Evolutionary conservation across 2,113 vertebrate species (phyloP), one percentile per base, ranked within the genome.

Genomic region (Dermatemys mawii): DNA sequence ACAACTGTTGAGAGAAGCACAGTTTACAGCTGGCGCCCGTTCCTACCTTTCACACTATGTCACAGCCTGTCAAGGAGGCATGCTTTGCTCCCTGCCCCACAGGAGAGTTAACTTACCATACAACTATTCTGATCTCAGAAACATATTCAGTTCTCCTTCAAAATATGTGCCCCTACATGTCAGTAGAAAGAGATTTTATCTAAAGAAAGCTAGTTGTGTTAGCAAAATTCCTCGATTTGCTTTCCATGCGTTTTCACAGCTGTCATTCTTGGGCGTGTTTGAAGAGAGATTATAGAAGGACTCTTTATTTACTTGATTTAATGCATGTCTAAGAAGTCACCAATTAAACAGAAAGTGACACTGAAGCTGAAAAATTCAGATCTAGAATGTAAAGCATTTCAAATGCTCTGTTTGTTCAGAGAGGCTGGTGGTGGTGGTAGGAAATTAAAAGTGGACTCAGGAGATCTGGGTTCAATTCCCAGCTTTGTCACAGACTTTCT

Each of bases 121-220:
- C 35, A 6, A 87, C 1, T 8, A 67, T 16, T 12, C 88, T 76
- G 41, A 81, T 53, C 3, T 83, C 49, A 87, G 63, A 84, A 50
- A 75, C n/a, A 19, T 0, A 2, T 22, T 57, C 51, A 76, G 92
- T 89, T 67, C 6, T 86, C 86, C 5, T 53, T 93, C 51, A 35
- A 94, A 94, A 84, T 26, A 2, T 44, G 38, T 78, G 21, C 80
- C 46, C 41, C 11, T 38, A n/a, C 19, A 41, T 1, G 73, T 87
- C 80, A 83, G 41, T 8, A 35, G 82, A 35, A 93, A 88, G 55
- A 93, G 0, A 1, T 57, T 81, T 95, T 84, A 50, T 92, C 76
- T 91, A 92, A 90, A 91, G 41, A 4, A 93, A 90, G 44, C 8
- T 86, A 79, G 86, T 78, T 93, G 76, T 79, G 87, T 88, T 8